Evolutionary conservation across 2,888 invertebrate genomes (phyloP).

Genomic region (Lepidochrysops patricia): DNA sequence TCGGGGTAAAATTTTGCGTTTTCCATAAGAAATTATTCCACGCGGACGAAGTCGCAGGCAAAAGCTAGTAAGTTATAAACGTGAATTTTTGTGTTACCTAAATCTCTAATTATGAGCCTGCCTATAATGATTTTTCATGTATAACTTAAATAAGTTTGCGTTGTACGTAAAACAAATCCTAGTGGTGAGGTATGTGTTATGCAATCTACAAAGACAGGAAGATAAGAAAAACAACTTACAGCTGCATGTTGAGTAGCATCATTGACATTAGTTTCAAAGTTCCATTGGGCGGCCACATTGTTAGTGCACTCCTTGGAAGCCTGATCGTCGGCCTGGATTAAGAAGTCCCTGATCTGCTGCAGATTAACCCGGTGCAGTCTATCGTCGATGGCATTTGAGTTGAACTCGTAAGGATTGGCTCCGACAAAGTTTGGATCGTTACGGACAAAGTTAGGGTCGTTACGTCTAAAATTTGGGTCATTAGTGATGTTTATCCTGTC

Average conservation of each 20-base stretch:
- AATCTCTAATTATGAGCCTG: not conserved
- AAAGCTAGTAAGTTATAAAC: too few relatives aligned
- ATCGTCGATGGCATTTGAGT: slow-evolving; percentile 51
- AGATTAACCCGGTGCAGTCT: slow-evolving; percentile 57
- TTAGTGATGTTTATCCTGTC: slow-evolving; percentile 63
- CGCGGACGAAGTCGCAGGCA: too few relatives aligned
- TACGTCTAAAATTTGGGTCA: slow-evolving; percentile 60
- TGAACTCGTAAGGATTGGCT: slow-evolving; percentile 58
- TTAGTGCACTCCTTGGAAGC: slow-evolving; percentile 87
- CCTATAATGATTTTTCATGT: too few relatives aligned
- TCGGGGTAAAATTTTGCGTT: too few relatives aligned
- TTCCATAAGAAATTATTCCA: too few relatives aligned
- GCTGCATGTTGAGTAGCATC: slow-evolving; percentile 87
- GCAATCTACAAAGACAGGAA: too few relatives aligned
- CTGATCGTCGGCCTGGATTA: slow-evolving; percentile 82
- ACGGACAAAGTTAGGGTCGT: slow-evolving; percentile 69
- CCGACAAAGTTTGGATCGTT: slow-evolving; percentile 61
- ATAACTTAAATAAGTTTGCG: too few relatives aligned
- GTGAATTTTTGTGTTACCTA: too few relatives aligned
- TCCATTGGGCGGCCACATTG: slow-evolving; percentile 92
- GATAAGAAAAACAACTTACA: slow-evolving; percentile 73
- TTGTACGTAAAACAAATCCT: too few relatives aligned
- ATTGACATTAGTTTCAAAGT: slow-evolving; percentile 90
- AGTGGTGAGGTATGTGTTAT: too few relatives aligned
- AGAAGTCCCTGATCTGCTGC: slow-evolving; percentile 71